Evolutionary conservation across 2,888 invertebrate genomes (phyloP).

Genomic region (Heliothis peltigera): DNA sequence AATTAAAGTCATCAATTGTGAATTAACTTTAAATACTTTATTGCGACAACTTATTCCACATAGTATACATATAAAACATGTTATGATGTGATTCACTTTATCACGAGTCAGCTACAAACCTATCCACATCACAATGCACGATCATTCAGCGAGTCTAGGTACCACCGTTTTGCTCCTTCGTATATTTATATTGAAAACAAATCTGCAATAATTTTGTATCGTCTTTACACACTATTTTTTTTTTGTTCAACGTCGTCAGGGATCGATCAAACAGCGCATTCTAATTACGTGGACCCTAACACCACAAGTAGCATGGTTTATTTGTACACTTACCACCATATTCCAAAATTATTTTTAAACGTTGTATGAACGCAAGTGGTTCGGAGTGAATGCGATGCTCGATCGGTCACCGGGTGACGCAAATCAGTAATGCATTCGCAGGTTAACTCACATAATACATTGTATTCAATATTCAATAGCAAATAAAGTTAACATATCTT

Average conservation of each 20-base stretch:
- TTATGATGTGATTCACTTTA: constrained; percentile 88
- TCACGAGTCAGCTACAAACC: constrained; percentile 88
- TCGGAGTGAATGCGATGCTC: constrained; percentile 69
- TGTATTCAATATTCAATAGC: constrained; percentile 88
- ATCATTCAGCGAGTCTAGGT: constrained; percentile 79
- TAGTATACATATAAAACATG: constrained; percentile 90
- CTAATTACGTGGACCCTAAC: constrained; percentile 69
- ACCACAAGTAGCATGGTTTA: constrained; percentile 67
- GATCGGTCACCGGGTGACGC: constrained; percentile 84
- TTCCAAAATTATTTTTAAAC: constrained; percentile 60
- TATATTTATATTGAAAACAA: constrained; percentile 81
- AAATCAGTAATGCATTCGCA: constrained; percentile 82
- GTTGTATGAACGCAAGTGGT: constrained; percentile 60
- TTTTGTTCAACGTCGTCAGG: constrained; percentile 86
- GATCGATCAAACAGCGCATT: constrained; percentile 83
- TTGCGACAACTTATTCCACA: constrained; percentile 90
- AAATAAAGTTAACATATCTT: constrained; percentile 90
- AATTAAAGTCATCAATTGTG: constrained; percentile 85
- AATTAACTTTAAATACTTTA: constrained; percentile 90
- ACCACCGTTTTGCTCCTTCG: constrained; percentile 73
- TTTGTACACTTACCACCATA: constrained; percentile 68
- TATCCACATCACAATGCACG: constrained; percentile 89
- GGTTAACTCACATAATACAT: constrained; percentile 89
- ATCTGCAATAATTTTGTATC: constrained; percentile 84
- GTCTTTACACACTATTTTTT: constrained; percentile 87